Conservation (phyloP, 1,140 invertebrate genomes). For the Drosophila micromelanica region DNA sequence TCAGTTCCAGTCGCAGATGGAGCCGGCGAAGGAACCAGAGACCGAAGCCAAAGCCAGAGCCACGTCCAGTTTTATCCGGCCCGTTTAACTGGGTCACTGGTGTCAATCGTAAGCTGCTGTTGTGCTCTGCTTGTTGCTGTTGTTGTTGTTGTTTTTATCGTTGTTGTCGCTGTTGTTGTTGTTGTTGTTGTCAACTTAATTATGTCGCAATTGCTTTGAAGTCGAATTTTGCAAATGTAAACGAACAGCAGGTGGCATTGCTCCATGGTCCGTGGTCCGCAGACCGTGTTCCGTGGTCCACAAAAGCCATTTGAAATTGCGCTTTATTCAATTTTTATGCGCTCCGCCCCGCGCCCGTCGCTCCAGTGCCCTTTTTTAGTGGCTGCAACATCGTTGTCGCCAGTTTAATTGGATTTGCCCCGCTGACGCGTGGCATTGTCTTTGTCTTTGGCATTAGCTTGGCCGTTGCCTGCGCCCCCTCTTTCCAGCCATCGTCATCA, state of each 20-base stretch:
- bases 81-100: constrained; percentile 73
- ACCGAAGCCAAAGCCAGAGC: constrained; percentile 8
- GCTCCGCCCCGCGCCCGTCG: constrained; percentile 5
- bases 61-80: constrained; percentile 61
- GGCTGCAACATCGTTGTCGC: constrained; percentile 73
- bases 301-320: constrained; percentile 67
- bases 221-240: constrained; percentile 71
- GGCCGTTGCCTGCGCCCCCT: constrained; percentile 16
- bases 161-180: constrained; percentile 12
- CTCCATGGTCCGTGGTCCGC: constrained; percentile 42
- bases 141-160: constrained; percentile 42
- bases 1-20: constrained; percentile 27
- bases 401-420: constrained; percentile 77
- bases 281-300: constrained; percentile 28
- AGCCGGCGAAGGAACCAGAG: constrained; percentile 3
- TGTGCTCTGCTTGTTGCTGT: constrained; percentile 19
- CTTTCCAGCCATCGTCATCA: constrained; percentile 31
- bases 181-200: constrained; percentile 79
- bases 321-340: constrained; percentile 78
- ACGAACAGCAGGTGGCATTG: constrained; percentile 73
- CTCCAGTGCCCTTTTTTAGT: constrained; percentile 60
- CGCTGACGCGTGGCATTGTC: constrained; percentile 57
- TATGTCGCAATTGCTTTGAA: constrained; percentile 81
- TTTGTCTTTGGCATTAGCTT: constrained; percentile 44
- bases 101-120: constrained; percentile 65